Conservation (phyloP, 2,113 vertebrate species). For the Etheostoma cragini region DNA sequence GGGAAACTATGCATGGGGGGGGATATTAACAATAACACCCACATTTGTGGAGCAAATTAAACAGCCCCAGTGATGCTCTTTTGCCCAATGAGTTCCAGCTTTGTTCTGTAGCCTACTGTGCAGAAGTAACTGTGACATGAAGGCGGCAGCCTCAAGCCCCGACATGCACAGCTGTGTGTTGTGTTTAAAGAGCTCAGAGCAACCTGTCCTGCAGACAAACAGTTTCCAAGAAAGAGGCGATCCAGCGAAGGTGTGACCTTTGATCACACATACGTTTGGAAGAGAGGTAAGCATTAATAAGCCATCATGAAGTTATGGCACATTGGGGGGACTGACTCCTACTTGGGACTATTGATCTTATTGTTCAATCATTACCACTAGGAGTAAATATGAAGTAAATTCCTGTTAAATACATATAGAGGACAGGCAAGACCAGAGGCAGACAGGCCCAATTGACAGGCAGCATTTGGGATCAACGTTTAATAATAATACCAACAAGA, state of each 20-base stretch:
- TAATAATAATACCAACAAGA: too few species aligned
- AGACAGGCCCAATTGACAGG: not conserved
- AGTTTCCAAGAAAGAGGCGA: slow-evolving; percentile 8
- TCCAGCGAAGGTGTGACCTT: slow-evolving; percentile 18
- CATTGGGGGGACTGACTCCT: not conserved
- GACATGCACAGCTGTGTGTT: slow-evolving; percentile 41
- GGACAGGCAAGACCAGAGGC: too few species aligned
- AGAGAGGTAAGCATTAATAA: slow-evolving; percentile 14
- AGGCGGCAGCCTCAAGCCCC: slow-evolving; percentile 30
- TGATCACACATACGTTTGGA: slow-evolving; percentile 26
- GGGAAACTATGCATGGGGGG: slow-evolving; percentile 19
- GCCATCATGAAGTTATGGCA: not conserved
- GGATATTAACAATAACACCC: slow-evolving; percentile 40
- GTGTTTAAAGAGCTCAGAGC: slow-evolving; percentile 19
- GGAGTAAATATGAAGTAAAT: slow-evolving; percentile 2
- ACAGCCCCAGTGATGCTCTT: slow-evolving; percentile 15
- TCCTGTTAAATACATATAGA: not conserved
- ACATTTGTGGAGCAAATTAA: slow-evolving; percentile 48
- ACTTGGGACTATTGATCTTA: slow-evolving; percentile 5
- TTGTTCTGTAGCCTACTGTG: not conserved
- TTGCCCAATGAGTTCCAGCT: slow-evolving; percentile 27
- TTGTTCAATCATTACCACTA: slow-evolving; percentile 31
- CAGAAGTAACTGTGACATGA: slow-evolving; percentile 30
- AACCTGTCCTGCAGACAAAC: slow-evolving; percentile 45
- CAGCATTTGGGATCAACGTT: not conserved